phyloP scores from a whole-genome alignment of 2,888 invertebrate genomes.

The Melieria picta region DNA sequence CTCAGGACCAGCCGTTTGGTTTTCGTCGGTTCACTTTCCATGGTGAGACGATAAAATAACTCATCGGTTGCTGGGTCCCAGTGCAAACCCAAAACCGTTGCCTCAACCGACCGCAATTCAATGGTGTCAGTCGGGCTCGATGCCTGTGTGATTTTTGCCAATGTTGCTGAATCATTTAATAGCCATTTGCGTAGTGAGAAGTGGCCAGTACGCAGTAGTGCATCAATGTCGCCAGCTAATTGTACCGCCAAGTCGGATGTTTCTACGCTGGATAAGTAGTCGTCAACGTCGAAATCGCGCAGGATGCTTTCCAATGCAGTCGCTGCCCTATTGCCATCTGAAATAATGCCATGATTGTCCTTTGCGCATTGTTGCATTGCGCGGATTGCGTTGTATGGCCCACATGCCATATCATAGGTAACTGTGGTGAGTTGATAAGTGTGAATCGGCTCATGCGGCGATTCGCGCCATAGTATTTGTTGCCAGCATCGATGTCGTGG shows the following conservation, averaged over 20 bases:
- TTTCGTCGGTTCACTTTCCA: no score
- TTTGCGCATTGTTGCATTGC: constrained; percentile 28
- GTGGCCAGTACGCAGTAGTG: neutral
- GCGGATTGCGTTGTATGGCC: constrained; percentile 24
- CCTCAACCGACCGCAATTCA: no score
- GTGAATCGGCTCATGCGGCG: neutral
- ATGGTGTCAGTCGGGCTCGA: no score
- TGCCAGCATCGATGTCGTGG: constrained; percentile 25
- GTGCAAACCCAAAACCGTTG: no score
- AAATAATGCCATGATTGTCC: constrained; percentile 7
- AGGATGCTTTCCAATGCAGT: constrained; percentile 13
- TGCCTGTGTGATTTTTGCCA: no score
- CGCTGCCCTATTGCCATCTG: neutral
- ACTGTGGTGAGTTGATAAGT: constrained; percentile 23
- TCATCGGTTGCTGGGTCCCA: no score
- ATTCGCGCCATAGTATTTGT: constrained; percentile 30
- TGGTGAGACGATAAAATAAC: no score
- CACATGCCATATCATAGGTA: constrained; percentile 30
- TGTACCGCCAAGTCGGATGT: neutral
- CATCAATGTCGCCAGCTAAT: neutral
- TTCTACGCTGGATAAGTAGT: constrained; percentile 9
- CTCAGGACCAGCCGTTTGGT: no score
- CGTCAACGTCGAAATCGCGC: constrained; percentile 13
- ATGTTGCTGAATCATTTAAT: neutral
- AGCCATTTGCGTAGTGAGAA: neutral